Evolutionary conservation across 1,140 invertebrate species (phyloP), one percentile per base, ranked within the genome.

Genomic region (Drusus annulatus): DNA sequence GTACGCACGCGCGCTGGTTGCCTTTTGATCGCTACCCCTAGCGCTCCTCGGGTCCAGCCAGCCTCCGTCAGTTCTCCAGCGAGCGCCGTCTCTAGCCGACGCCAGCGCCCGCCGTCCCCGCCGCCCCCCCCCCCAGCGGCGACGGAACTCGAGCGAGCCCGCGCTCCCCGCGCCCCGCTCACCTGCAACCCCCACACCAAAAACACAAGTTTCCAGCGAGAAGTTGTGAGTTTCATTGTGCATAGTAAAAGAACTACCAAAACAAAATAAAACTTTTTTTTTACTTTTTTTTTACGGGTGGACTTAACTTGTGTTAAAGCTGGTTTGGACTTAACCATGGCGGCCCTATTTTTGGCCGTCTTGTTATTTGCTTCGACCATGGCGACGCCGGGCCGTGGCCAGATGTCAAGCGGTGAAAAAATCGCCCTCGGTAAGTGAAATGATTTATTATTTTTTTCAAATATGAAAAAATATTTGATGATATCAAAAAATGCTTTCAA

Each of bases 371-470:
- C 81, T 17, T 52, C 63, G 5, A 50, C 79, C 69, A 68, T 83
- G 62, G 79, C 79, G 8, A 78, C 76, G 2, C 62, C 69, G 28
- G 69, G 81, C 50, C 78, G 75, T 19, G 81, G 81, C 65, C 81
- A 82, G 75, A 75, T 79, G 71, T 60, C 78, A 56, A 73, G 56
- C 21, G 78, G 81, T 10, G 81, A 83, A 56, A 83, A 83, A 74
- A 83, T 83, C 50, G 68, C 81, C 10, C 68, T 83, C n/a, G 81
- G 81, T 83, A 62, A 83, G 81, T 76, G 16, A 17, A 23, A 51
- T 10, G 62, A 45, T 75, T 10, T 69, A 15, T 19, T 50, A 28
- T 4, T 50, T 69, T 45, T 69, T 19, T 69, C 1, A 1, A 28
- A 19, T 16, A 5, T 28, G 23, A n/a, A n/a, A n/a, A n/a, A n/a